Percentiles rank a stretch among this genome's conserved stretches.
Evolutionary conservation across 2,113 vertebrate species (phyloP).

Genomic region (Myotis brandtii): DNA sequence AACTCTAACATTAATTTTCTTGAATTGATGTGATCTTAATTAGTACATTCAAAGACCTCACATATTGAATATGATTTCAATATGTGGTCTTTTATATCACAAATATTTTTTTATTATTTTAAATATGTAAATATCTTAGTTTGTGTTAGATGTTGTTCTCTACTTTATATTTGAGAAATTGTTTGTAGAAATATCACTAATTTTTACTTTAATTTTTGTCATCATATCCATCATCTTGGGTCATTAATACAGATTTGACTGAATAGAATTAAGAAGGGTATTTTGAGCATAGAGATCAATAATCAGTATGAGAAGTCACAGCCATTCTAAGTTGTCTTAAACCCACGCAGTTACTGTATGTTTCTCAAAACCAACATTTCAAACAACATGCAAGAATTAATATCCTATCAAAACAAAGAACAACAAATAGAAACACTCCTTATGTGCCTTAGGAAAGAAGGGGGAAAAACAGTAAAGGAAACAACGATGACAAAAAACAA

Average conservation of each 20-base stretch:
- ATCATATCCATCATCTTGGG: neutral
- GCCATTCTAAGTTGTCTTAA: neutral
- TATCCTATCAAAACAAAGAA: neutral
- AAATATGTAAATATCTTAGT: neutral
- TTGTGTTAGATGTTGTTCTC: neutral
- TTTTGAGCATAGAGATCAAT: neutral
- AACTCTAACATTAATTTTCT: neutral
- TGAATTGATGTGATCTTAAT: neutral
- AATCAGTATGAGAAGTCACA: neutral
- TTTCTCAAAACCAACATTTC: neutral
- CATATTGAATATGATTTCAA: neutral
- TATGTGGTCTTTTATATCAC: neutral
- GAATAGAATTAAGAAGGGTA: neutral
- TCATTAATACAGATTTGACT: neutral
- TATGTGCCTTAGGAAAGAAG: neutral
- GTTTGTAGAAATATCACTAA: neutral
- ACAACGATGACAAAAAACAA: neutral
- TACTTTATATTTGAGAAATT: constrained; percentile 18
- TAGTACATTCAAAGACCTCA: neutral
- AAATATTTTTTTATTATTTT: neutral
- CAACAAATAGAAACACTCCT: neutral
- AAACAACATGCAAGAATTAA: neutral
- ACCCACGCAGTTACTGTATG: neutral
- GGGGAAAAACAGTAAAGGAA: neutral
- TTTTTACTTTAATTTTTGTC: neutral